A percentile compares a stretch with the other conserved stretches of the same genome.
Evolutionary conservation across 2,888 invertebrate species (phyloP).

Genomic region (Drosophila setosimentum): DNA sequence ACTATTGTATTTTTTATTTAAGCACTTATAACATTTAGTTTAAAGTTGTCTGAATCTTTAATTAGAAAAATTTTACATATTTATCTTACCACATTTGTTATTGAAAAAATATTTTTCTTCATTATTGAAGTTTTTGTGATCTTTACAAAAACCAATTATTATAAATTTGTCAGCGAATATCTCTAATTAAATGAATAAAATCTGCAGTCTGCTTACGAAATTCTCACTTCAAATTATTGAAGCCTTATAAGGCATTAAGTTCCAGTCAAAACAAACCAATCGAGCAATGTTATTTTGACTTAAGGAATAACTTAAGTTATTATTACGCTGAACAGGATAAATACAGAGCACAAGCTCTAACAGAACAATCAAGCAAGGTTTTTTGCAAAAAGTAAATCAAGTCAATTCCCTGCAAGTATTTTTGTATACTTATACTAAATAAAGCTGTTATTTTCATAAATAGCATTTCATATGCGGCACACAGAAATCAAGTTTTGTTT

Average conservation of each 20-base stretch:
- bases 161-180: neutral
- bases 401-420: no score
- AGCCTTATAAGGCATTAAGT: neutral
- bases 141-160: neutral
- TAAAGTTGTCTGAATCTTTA: neutral
- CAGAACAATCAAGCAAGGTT: neutral
- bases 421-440: neutral
- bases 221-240: neutral
- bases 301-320: neutral
- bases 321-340: neutral
- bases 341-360: neutral
- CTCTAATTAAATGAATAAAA: neutral
- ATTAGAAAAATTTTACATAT: fast-evolving
- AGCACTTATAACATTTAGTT: no score
- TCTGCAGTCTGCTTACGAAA: neutral
- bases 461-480: constrained; percentile 5
- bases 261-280: neutral
- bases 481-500: neutral
- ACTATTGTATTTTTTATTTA: no score
- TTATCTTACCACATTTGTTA: fast-evolving
- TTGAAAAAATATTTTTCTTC: neutral
- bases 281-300: neutral
- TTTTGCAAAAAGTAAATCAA: neutral
- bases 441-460: neutral
- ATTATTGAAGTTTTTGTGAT: neutral